phyloP scores from a whole-genome alignment of 2,113 vertebrate species.

The Nestor notabilis region DNA sequence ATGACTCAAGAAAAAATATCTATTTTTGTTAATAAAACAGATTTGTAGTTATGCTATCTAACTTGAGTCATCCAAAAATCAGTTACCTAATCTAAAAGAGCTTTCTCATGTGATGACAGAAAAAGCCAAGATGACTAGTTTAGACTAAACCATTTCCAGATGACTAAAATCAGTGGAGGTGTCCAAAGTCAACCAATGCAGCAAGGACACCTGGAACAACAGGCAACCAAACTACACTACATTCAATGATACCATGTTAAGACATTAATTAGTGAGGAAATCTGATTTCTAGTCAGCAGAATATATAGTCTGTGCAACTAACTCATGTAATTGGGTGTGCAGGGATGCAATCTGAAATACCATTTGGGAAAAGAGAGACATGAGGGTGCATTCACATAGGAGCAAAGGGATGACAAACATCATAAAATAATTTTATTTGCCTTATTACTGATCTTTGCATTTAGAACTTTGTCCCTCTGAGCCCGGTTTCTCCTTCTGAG shows the following conservation, averaged over 20 bases:
- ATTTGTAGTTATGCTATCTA: not conserved
- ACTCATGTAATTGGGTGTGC: not conserved
- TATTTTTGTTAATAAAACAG: not conserved
- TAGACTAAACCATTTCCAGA: not conserved
- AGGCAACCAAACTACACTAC: not conserved
- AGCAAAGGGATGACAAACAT: conserved; percentile 32
- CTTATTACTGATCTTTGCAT: not conserved
- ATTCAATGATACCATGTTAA: not conserved
- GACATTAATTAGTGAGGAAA: not conserved
- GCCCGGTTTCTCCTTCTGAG: not conserved
- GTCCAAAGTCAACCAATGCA: not conserved
- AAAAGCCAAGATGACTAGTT: not conserved
- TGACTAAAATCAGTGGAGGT: not conserved
- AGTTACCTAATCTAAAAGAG: not conserved
- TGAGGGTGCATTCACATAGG: not conserved
- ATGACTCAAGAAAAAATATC: not conserved
- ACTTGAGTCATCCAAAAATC: not conserved
- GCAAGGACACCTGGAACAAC: not conserved
- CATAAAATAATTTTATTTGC: not conserved
- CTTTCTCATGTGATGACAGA: not conserved
- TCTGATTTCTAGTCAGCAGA: not conserved
- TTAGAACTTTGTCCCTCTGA: conserved; percentile 33
- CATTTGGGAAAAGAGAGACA: not conserved
- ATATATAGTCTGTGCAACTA: not conserved
- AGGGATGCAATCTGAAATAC: conserved; percentile 30